These are phyloP conservation scores for Ectemnius lituratus DNA, from an alignment of 2,888 invertebrate genomes.

Conservation along the genomic window DNA sequence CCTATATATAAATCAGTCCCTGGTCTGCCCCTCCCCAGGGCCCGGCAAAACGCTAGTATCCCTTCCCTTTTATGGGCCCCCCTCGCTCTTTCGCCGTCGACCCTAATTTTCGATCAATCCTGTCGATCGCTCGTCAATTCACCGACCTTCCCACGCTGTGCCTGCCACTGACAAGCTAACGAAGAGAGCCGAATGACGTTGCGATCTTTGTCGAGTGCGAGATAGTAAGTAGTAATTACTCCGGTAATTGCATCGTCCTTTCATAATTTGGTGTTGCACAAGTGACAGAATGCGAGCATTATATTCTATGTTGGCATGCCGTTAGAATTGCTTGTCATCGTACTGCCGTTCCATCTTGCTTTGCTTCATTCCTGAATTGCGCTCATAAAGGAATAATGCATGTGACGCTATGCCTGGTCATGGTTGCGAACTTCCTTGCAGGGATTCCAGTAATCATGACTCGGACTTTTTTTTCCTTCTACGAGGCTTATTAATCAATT, in stretches of 20 bases:
- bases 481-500: neutral
- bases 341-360: no score
- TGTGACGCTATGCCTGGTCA: neutral
- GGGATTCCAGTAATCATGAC: no score
- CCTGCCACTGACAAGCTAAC: no score
- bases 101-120: conserved; percentile 31
- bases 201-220: no score
- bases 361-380: neutral
- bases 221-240: neutral
- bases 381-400: neutral
- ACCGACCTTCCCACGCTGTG: neutral
- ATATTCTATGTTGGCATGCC: no score
- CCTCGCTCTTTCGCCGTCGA: conserved; percentile 12
- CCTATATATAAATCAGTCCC: conserved; percentile 54
- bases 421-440: neutral
- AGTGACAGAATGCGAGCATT: no score
- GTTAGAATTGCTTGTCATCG: no score
- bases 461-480: neutral
- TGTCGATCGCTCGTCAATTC: neutral
- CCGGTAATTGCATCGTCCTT: conserved; percentile 3
- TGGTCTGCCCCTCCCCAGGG: conserved; percentile 33
- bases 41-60: conserved; percentile 31
- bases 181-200: no score
- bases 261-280: no score
- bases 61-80: conserved; percentile 4